These are phyloP conservation scores for Lasioglossum villosulum DNA, from an alignment of 2,888 invertebrate genomes.

Conservation along the genomic window DNA sequence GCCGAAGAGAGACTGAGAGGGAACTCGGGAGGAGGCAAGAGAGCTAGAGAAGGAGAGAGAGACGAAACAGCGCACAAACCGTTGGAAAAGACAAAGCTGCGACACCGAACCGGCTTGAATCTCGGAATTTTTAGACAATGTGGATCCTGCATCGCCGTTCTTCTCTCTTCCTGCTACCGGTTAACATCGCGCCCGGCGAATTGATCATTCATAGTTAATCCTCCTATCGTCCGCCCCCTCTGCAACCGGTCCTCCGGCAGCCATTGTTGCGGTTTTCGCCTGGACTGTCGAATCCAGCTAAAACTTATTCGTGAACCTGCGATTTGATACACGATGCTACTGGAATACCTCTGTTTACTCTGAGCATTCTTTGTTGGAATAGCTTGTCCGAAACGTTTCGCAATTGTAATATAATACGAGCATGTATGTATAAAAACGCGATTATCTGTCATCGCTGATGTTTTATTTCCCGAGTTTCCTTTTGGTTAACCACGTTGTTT, in stretches of 20 bases:
- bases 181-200: conserved; percentile 46
- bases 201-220: conserved; percentile 34
- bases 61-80: conserved; percentile 55
- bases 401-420: not conserved
- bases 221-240: not conserved
- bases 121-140: conserved; percentile 67
- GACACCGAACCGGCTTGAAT: conserved; percentile 55
- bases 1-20: conserved; percentile 19
- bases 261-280: conserved; percentile 11
- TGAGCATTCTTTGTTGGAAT: not conserved
- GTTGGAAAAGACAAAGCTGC: conserved; percentile 59
- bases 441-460: no score
- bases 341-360: not conserved
- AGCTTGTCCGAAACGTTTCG: not conserved
- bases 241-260: not conserved
- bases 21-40: not conserved
- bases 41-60: conserved; percentile 35
- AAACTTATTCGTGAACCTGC: not conserved
- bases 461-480: no score
- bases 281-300: not conserved
- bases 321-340: not conserved
- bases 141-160: conserved; percentile 23
- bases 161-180: conserved; percentile 17
- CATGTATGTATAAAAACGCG: no score
- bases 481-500: no score